Base-by-base conservation (phyloP, 2,113 vertebrate species). In the Malurus cyaneus region DNA sequence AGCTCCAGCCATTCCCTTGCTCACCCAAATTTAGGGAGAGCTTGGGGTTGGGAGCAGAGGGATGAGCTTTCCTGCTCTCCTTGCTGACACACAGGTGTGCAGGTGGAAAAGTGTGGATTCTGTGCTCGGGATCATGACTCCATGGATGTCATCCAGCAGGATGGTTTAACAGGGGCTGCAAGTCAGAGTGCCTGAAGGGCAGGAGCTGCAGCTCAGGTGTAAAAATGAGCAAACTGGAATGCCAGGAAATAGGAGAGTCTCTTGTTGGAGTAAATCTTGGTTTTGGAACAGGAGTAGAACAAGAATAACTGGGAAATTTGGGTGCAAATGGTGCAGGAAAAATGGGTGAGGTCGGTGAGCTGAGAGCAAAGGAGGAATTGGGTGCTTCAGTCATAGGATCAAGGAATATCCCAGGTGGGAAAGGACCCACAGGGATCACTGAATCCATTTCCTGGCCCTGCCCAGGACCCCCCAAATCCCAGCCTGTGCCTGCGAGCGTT, bases 231-330 rank as follows among this genome's bases (percentile, higher is more conserved):
- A 8, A 71, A 84, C 83, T 83, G 92, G 86, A 88, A 86, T 52
- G 88, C 91, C 61, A 8, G 39, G 92, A 67, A 84, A n/a, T 26
- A 42, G 92, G 14, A 47, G 92, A 78, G 80, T 2, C 23, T 57
- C 83, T 86, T 4, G 25, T 23, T 80, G 11, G 19, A 54, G 82
- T 69, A 9, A 39, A 7, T 15, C 83, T 60, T 32, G 52, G 23
- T 79, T 70, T 72, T 93, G 86, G 16, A 78, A 36, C 80, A 50
- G 19, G 14, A 70, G 88, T 5, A 47, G 88, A 82, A 50, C 44
- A 60, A 57, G 92, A 89, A 65, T 42, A 77, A 88, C 95, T 82
- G 88, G 90, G 90, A 41, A 73, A 64, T 82, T 90, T 23, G 76
- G 66, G 78, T 82, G 88, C 74, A 46, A 69, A 20, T 42, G 77